These are phyloP conservation scores for Monochamus alternatus DNA, from an alignment of 2,888 invertebrate genomes.

Conservation along the genomic window DNA sequence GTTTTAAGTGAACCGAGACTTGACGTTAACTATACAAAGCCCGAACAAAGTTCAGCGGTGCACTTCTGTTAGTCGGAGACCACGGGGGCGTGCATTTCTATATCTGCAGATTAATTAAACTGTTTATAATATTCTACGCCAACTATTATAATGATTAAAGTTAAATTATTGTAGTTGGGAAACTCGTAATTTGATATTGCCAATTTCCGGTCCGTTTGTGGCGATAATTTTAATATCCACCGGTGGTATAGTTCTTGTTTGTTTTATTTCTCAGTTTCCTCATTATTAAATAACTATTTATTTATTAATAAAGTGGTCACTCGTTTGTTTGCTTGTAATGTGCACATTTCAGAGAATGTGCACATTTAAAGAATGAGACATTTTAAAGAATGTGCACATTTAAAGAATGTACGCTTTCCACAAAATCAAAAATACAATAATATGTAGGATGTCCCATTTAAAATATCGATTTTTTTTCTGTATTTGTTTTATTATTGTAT, in stretches of 20 bases:
- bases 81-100: constrained; percentile 11
- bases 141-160: constrained; percentile 31
- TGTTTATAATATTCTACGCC: constrained; percentile 29
- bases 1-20: constrained; percentile 1
- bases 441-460: too few species aligned
- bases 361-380: too few species aligned
- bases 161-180: constrained; percentile 15
- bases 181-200: constrained; percentile 10
- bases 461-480: too few species aligned
- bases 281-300: not conserved
- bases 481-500: too few species aligned
- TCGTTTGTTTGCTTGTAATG: too few species aligned
- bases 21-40: constrained; percentile 12
- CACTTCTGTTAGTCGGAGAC: constrained; percentile 19
- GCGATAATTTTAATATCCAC: constrained; percentile 5
- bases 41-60: constrained; percentile 17
- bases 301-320: too few species aligned
- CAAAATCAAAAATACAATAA: too few species aligned
- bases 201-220: not conserved
- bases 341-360: too few species aligned
- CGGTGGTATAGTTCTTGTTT: too few species aligned
- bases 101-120: constrained; percentile 29
- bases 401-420: too few species aligned
- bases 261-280: not conserved
- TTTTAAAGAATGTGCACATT: too few species aligned